These are phyloP conservation scores for Sander lucioperca DNA, from an alignment of 2,113 vertebrate species.

Conservation along the genomic window DNA sequence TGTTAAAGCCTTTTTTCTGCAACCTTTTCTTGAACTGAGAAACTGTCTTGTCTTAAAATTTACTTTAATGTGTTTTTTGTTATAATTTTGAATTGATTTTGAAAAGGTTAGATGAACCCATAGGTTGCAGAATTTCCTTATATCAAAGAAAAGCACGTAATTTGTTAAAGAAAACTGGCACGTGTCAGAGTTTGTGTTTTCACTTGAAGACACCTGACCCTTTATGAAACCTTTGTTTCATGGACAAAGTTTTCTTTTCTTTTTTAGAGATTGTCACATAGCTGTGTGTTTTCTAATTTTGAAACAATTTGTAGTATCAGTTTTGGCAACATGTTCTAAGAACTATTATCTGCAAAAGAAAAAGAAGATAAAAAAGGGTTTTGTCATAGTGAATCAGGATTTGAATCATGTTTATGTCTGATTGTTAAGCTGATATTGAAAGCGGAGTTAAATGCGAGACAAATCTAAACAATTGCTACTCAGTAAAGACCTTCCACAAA, in stretches of 20 bases:
- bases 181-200: neutral
- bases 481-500: slow-evolving; percentile 58
- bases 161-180: neutral
- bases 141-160: neutral
- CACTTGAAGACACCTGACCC: neutral
- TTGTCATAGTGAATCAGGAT: neutral
- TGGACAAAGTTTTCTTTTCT: neutral
- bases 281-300: neutral
- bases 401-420: neutral
- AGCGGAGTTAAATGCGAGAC: slow-evolving; percentile 20
- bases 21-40: neutral
- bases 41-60: neutral
- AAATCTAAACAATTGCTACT: slow-evolving; percentile 38
- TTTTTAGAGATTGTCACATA: neutral
- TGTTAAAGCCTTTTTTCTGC: neutral
- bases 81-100: neutral
- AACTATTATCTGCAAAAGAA: neutral
- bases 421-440: neutral
- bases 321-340: slow-evolving; percentile 5
- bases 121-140: neutral
- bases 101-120: neutral
- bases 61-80: neutral
- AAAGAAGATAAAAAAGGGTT: neutral
- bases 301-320: neutral
- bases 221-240: neutral